Evolutionary conservation across 2,888 invertebrate species (phyloP), one percentile per base, ranked within the genome.

Genomic region (Cheiracanthium punctorium): DNA sequence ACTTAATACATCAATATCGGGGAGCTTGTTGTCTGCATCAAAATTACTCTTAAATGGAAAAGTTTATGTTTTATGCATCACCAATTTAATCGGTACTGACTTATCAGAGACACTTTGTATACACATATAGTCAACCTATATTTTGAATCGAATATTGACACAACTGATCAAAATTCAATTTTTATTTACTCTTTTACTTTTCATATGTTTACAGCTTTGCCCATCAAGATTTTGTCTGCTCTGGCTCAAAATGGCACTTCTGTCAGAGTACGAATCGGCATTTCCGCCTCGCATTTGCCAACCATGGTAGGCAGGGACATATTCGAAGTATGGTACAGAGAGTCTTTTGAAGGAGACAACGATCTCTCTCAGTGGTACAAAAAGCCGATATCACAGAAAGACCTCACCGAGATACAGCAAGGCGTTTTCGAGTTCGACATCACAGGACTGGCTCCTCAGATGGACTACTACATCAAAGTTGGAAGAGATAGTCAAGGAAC

Each of bases 401-500:
- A 88, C 29, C 43, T 88, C 10, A 80, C 69, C 4, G 77, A 80
- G 32, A 76, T 88, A 1, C 75, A 80, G 37, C 48, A 79, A 32
- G 84, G 88, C 28, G 82, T 85, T 10, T 87, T 77, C 43, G 88
- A 89, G 65, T 81, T 89, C 10, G 95, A 96, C 88, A 92, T 97
- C 72, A 94, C 95, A 10, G 95, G 94, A 0, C 92, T 97, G 72
- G 94, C 94, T 89, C 95, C 96, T 0, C 94, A 95, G 85, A 96
- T 96, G 0, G 94, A 94, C 48, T 97, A 97, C 91, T 95, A 94
- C 91, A 94, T 97, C 20, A 95, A 96, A 91, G 96, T 96, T 41
- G 75, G 75, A 8, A 79, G 65, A 48, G 69, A 73, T n/a, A 86
- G 37, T 30, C 80, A 86, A 65, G 28, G 72, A 5, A 7, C 71